Conservation (phyloP, 1,140 invertebrate genomes). For the Palaemon carinicauda region DNA sequence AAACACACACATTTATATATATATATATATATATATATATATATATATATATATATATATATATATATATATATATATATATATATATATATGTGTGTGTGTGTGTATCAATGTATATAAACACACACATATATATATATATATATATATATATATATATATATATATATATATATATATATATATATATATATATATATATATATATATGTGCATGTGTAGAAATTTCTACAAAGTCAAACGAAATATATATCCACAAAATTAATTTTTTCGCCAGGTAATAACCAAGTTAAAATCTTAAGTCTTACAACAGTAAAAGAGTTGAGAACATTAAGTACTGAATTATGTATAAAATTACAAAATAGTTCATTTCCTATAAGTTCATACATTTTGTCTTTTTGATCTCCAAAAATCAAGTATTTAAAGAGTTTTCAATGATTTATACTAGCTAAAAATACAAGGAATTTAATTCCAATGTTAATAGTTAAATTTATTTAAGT, state of each 20-base stretch:
- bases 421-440: no score
- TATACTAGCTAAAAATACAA: no score
- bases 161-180: background rate
- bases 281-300: background rate
- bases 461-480: no score
- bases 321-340: no score
- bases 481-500: no score
- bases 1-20: background rate
- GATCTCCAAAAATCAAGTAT: no score
- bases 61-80: background rate
- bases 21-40: background rate
- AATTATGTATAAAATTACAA: no score
- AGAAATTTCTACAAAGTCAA: background rate
- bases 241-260: background rate
- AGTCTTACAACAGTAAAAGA: no score
- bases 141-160: slow-evolving; percentile 9
- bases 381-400: no score
- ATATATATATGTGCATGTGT: background rate
- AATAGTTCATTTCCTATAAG: no score
- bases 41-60: background rate
- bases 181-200: background rate
- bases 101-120: background rate
- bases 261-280: background rate
- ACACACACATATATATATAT: no score
- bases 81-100: background rate